A percentile compares a stretch with the other conserved stretches of the same genome.
These are phyloP conservation scores for Pyrochroa serraticornis DNA, from an alignment of 2,888 invertebrate species.

Conservation along the genomic window DNA sequence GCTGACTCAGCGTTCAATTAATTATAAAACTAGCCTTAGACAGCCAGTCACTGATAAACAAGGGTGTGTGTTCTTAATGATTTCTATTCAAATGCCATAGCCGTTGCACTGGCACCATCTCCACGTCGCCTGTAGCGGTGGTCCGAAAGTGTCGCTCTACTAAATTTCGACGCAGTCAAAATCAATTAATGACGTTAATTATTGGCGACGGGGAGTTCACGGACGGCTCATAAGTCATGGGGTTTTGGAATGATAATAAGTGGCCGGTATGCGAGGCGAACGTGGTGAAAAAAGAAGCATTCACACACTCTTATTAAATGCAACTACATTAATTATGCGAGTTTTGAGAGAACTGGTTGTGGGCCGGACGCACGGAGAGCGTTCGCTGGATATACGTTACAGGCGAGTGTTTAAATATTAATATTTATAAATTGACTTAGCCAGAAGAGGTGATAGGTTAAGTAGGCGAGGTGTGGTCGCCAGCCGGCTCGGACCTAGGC, in stretches of 20 bases:
- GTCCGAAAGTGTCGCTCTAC: too few relatives aligned
- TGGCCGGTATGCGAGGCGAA: constrained; percentile 11
- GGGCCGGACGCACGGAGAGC: constrained; percentile 6
- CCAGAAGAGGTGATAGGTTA: constrained; percentile 55
- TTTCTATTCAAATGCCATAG: constrained; percentile 42
- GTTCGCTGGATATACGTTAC: constrained; percentile 42
- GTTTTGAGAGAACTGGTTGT: constrained; percentile 34
- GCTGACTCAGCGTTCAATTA: constrained; percentile 46
- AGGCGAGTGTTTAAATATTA: constrained; percentile 54
- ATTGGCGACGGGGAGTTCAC: constrained; percentile 15
- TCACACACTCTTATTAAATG: constrained; percentile 36
- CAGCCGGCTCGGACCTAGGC: constrained; percentile 37
- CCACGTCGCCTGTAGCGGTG: neutral
- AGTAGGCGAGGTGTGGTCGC: constrained; percentile 54
- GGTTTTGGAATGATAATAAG: constrained; percentile 10
- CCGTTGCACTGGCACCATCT: constrained; percentile 13
- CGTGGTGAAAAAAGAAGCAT: constrained; percentile 23
- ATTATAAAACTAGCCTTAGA: constrained; percentile 45
- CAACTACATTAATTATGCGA: constrained; percentile 37
- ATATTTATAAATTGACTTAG: constrained; percentile 57
- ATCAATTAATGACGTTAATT: constrained; percentile 3
- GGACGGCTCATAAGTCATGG: constrained; percentile 20
- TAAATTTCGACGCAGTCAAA: too few relatives aligned
- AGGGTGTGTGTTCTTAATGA: constrained; percentile 44
- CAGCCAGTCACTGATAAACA: constrained; percentile 45